Conservation (phyloP, 2,888 invertebrate species). For the Tenthredo livida region DNA sequence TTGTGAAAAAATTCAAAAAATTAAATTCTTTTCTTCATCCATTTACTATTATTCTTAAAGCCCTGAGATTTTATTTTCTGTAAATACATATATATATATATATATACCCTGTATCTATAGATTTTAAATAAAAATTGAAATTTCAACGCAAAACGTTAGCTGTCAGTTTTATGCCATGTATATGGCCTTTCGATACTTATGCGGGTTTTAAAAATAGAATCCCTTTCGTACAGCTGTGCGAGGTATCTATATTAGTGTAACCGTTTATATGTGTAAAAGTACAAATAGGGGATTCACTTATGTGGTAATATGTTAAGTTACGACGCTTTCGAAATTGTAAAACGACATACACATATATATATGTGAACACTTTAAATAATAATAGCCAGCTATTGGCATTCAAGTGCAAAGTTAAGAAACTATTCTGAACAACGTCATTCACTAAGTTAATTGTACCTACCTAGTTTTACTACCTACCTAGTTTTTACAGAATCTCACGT, state of each 20-base stretch:
- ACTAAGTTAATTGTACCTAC: slow-evolving; percentile 2
- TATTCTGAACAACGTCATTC: background rate
- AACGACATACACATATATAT: background rate
- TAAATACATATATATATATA: too few species aligned
- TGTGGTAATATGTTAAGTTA: background rate
- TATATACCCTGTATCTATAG: too few species aligned
- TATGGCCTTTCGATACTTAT: background rate
- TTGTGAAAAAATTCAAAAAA: too few species aligned
- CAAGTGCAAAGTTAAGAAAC: background rate
- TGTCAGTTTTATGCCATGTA: background rate
- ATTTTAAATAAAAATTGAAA: background rate
- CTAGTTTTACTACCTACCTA: too few species aligned
- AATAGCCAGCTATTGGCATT: background rate
- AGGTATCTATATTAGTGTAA: background rate
- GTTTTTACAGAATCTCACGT: background rate
- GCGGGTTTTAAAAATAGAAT: slow-evolving; percentile 31
- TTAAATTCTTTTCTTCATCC: too few species aligned
- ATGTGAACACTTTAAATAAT: slow-evolving; percentile 26
- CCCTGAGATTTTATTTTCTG: too few species aligned
- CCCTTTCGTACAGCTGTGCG: background rate
- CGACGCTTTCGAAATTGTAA: background rate
- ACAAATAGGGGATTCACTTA: background rate
- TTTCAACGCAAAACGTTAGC: background rate
- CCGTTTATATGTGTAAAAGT: background rate
- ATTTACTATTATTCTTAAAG: too few species aligned